Base-by-base conservation (phyloP, 2,888 invertebrate species). In the Emesis castigata region DNA sequence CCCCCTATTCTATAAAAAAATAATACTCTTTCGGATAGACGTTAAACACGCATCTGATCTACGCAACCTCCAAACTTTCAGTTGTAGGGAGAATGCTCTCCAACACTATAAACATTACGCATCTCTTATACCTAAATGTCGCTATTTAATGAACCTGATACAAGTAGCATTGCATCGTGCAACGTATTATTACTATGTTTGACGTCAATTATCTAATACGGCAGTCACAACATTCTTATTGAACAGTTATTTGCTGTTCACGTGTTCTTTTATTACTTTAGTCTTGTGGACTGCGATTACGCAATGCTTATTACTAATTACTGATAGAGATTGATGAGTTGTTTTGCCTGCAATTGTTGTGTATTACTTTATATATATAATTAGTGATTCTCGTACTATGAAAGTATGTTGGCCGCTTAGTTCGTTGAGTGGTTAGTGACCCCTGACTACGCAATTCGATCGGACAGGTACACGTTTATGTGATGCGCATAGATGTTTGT, bases 201-300 rank as follows among this genome's bases (percentile, higher is more conserved):
- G 58, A 61, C 58, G 58, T 61, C 58, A 61, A 61, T 26, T 61
- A 61, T 61, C 58, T 61, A 61, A 61, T 61, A 61, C 58, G 14
- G 58, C 58, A 61, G 58, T 61, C 58, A 61, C 58, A 61, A 61
- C 58, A 61, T 61, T 61, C 58, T 58, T 48, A 48, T 48, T 61
- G 58, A 61, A 22, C 58, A 26, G 58, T 26, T 61, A 61, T 16
- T 48, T 16, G 44, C 44, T 58, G 20, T 58, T 22, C 58, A 58
- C 58, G 22, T 58, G 58, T 6, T 58, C 22, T 58, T 58, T 58
- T 14, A 58, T 58, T 26, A 14, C 6, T 44, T 44, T 58, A 58
- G 14, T 22, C 56, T 8, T 22, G 11, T 58, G 20, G 22, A 22
- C 58, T 58, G 20, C 20, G 16, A 22, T 58, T 58, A 22, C 58